A percentile compares a stretch with the other conserved stretches of the same genome.
phyloP scores from a whole-genome alignment of 2,888 invertebrate genomes.

The Agonopterix alstromeriana region DNA sequence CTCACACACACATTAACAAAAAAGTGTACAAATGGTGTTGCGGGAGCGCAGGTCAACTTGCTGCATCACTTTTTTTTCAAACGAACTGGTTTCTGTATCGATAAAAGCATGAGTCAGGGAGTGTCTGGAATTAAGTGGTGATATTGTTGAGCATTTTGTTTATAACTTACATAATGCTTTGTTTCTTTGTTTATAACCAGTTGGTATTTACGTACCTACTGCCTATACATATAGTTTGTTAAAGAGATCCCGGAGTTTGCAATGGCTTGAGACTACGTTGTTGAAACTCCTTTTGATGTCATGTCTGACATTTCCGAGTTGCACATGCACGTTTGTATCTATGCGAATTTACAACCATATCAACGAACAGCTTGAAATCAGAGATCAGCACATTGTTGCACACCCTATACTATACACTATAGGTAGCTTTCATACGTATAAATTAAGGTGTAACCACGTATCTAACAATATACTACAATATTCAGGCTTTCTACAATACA shows the following conservation, averaged over 20 bases:
- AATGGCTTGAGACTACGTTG: no score
- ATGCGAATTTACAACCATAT: no score
- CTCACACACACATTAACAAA: background rate
- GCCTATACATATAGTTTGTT: no score
- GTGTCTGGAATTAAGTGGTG: conserved; percentile 24
- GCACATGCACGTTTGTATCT: no score
- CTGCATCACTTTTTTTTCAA: conserved; percentile 45
- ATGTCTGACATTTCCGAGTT: no score
- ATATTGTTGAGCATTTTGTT: conserved; percentile 14
- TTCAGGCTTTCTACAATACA: background rate
- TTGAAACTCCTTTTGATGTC: no score
- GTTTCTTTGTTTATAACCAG: background rate
- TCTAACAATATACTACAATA: background rate
- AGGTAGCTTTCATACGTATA: background rate
- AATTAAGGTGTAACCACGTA: background rate
- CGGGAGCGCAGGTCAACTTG: conserved; percentile 58
- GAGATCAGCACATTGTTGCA: no score
- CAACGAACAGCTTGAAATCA: no score
- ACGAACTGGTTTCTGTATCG: conserved; percentile 59
- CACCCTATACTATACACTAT: background rate
- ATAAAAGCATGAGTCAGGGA: conserved; percentile 63
- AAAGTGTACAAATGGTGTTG: conserved; percentile 7
- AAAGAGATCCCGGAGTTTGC: no score
- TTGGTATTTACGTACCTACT: no score
- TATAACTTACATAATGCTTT: conserved; percentile 4